Evolutionary conservation across 2,113 vertebrate genomes (phyloP), one percentile per base, ranked within the genome.

Genomic region (Barnardius zonarius): DNA sequence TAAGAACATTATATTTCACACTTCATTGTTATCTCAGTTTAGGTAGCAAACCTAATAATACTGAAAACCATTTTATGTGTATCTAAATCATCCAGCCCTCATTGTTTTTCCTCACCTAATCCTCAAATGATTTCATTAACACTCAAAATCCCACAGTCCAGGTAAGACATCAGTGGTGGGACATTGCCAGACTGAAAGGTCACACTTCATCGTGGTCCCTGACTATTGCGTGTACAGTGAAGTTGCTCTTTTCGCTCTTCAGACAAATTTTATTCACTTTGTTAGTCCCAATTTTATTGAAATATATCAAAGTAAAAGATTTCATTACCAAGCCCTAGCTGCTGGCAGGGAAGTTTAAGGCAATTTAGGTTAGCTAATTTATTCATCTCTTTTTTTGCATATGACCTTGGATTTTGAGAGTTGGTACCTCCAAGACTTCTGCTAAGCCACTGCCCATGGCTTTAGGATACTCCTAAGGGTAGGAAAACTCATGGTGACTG

Each of bases 1-100:
- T 90, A 92, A 93, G 46, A 74, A 74, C 76, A n/a, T 74, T 84
- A 35, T 87, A 90, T 93, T 93, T 92, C 90, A 93, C 62, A 80
- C 9, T 59, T 48, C 54, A 54, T 33, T 39, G 39, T 91, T 93
- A 70, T 61, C 41, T 93, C n/a, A 62, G 39, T 81, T 91, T 83
- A 90, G n/a, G 37, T 17, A 88, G 28, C 25, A 95, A 84, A 22
- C 7, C 9, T 73, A 95, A 78, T 63, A 72, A 81, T 48, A 90
- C 35, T 55, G 25, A 82, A 83, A 48, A 92, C 37, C 49, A 11
- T 22, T 75, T 91, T 79, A 80, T 41, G 9, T 70, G 8, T 78
- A 66, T 51, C 74, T 90, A 85, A 96, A 92, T 94, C 16, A 68
- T 22, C 23, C 23, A 70, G 7, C 13, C 4, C 6, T 52, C 27